Base-by-base conservation (phyloP, 2,888 invertebrate genomes). In the Lepidocyrtinus sp. region DNA sequence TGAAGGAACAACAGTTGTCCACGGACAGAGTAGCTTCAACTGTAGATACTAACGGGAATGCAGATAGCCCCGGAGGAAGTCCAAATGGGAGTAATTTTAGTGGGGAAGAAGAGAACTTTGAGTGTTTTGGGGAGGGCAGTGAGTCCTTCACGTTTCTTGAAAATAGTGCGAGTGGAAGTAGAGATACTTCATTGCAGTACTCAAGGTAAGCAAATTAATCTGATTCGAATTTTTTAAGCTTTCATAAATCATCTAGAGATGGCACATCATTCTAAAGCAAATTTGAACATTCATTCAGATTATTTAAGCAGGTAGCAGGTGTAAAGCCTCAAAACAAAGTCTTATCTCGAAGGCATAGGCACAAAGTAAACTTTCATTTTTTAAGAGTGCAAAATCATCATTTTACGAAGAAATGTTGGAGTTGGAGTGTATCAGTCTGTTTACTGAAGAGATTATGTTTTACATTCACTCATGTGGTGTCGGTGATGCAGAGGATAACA, bases 81-180 rank as follows among this genome's bases (percentile, higher is more conserved):
- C n/a, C 24, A 22, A 63, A 12, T 24, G 24, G 12, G 17, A 25
- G 63, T 63, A 75, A 67, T 55, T 46, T 63, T 3, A 68, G 71
- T 62, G 82, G 77, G 50, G 81, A 76, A 15, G 88, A 88, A 77
- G 95, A 95, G 88, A 94, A 93, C 89, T 95, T 93, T 89, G 95
- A 95, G 88, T 94, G 95, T 89, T 93, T 93, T 87, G 94, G 93
- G 0, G 93, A 93, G 88, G 91, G 90, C 76, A 92, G 90, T 19
- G 92, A 92, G 83, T 90, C 90, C 19, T 92, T 92, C 50, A 75
- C 71, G 19, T 77, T 77, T 27, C 63, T 68, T 17, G 73, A 73
- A n/a, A 67, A 63, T 9, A 70, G 45, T 3, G 46, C 71, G 9
- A 64, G 36, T 59, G 75, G 75, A 2, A 75, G 79, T 61, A 73